Evolutionary conservation across 2,113 vertebrate species (phyloP).

Genomic region (Heterocephalus glaber): DNA sequence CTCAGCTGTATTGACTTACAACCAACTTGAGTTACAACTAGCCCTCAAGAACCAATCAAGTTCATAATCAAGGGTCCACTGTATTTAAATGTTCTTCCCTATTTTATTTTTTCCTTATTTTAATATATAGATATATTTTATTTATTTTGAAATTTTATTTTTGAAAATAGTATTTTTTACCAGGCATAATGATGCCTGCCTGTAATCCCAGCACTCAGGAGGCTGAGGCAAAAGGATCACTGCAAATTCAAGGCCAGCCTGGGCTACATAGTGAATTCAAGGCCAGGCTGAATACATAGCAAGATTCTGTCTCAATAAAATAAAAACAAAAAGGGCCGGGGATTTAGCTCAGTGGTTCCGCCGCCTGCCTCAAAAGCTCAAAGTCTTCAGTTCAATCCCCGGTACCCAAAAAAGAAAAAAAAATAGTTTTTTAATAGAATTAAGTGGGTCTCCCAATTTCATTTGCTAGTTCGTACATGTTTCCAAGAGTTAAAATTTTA

Average conservation of each 20-base stretch:
- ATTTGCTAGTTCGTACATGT: neutral
- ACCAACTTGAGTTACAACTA: too few species aligned
- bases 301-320: neutral
- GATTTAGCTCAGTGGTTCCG: too few species aligned
- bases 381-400: too few species aligned
- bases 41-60: too few species aligned
- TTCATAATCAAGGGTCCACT: too few species aligned
- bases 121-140: neutral
- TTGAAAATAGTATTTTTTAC: neutral
- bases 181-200: neutral
- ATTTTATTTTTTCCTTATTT: neutral
- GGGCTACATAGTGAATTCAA: neutral
- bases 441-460: neutral
- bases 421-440: neutral
- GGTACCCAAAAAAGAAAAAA: neutral
- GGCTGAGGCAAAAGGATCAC: neutral
- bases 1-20: too few species aligned
- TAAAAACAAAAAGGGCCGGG: too few species aligned
- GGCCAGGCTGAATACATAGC: neutral
- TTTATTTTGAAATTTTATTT: slow-evolving; percentile 35
- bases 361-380: too few species aligned
- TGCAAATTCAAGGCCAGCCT: neutral
- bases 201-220: neutral
- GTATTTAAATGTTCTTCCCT: neutral
- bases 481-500: slow-evolving; percentile 23